A percentile compares a stretch with the other conserved stretches of the same genome.
Conservation (phyloP, 2,113 vertebrate species). For the Corythornis cristatus region DNA sequence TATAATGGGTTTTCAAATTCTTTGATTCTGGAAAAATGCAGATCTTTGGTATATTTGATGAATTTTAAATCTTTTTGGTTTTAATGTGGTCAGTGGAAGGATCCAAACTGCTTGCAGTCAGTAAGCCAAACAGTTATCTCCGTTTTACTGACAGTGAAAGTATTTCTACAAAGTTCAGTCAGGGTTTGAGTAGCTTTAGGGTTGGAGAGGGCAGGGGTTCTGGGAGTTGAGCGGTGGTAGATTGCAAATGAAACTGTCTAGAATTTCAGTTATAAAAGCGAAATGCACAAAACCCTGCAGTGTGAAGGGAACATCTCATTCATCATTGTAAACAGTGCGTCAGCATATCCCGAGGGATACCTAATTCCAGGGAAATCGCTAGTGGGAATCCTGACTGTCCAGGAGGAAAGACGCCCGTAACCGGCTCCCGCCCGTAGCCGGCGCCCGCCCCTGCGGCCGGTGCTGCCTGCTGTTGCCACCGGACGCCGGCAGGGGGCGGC, state of each 20-base stretch:
- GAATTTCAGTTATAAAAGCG: background rate
- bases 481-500: background rate
- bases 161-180: background rate
- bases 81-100: background rate
- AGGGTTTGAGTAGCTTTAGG: background rate
- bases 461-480: background rate
- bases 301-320: fast-evolving
- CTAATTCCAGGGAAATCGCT: background rate
- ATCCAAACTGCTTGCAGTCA: background rate
- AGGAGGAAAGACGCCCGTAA: no score
- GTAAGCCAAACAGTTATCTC: background rate
- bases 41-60: background rate
- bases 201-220: background rate
- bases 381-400: no score
- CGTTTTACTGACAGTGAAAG: background rate
- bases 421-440: no score
- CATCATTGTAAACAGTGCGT: fast-evolving
- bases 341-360: background rate
- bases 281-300: background rate
- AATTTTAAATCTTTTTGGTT: background rate
- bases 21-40: background rate
- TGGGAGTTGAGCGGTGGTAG: background rate
- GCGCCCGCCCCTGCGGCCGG: background rate
- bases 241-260: fast-evolving
- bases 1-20: background rate